phyloP scores from a whole-genome alignment of 2,113 vertebrate species.

The Erythrolamprus reginae region DNA sequence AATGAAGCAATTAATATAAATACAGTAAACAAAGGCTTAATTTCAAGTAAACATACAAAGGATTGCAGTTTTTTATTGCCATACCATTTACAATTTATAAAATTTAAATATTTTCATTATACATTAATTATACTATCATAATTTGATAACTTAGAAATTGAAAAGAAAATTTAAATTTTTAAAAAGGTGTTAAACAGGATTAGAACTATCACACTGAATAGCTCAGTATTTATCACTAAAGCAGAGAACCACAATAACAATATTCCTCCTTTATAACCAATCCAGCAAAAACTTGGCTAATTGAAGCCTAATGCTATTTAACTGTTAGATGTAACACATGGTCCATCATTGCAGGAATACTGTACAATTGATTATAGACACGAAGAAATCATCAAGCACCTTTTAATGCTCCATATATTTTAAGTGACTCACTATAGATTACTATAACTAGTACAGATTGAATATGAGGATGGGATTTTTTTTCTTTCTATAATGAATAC shows the following conservation, averaged over 20 bases:
- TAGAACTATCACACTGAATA: conserved; percentile 16
- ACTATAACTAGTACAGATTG: not conserved
- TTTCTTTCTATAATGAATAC: not conserved
- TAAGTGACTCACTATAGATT: conserved; percentile 28
- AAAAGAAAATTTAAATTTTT: not conserved
- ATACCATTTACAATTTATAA: not conserved
- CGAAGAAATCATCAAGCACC: conserved; percentile 63
- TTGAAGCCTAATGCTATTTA: conserved; percentile 4
- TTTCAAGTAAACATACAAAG: not conserved
- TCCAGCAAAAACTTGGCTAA: not conserved
- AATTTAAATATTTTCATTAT: not conserved
- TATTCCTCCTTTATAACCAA: not conserved
- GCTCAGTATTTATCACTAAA: not conserved
- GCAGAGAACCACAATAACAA: not conserved
- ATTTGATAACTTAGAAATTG: not conserved
- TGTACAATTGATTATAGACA: conserved; percentile 60
- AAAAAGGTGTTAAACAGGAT: not conserved
- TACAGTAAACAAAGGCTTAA: not conserved
- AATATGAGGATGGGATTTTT: not conserved
- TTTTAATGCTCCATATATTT: conserved; percentile 47
- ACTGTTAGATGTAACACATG: conserved; percentile 37
- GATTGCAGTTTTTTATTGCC: not conserved
- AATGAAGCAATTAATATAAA: not conserved
- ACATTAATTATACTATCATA: conserved; percentile 20
- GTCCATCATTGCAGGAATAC: conserved; percentile 44